phyloP scores from a whole-genome alignment of 2,113 vertebrate genomes.

The Scatophagus argus region DNA sequence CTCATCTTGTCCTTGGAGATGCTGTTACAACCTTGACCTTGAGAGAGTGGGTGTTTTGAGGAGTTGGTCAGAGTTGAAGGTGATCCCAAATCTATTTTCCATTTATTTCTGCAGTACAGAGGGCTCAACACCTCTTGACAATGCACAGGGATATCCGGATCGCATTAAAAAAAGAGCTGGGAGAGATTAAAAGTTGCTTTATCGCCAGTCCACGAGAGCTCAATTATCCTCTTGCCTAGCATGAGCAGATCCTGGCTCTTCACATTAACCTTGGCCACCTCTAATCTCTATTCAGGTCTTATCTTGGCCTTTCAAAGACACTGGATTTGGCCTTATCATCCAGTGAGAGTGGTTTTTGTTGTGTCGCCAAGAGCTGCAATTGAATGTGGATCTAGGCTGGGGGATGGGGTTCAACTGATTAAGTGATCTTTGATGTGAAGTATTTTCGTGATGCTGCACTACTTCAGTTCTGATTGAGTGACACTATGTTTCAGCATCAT shows the following conservation, averaged over 20 bases:
- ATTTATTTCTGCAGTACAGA: constrained; percentile 14
- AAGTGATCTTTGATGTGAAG: constrained; percentile 22
- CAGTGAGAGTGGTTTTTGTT: constrained; percentile 31
- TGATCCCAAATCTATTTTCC: constrained; percentile 38
- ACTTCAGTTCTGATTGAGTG: not conserved
- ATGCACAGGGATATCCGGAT: constrained; percentile 43
- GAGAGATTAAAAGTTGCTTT: constrained; percentile 68
- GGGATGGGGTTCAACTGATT: not conserved
- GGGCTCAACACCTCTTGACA: constrained; percentile 33
- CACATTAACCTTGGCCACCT: constrained; percentile 69
- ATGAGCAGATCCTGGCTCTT: constrained; percentile 48
- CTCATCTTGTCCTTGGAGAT: constrained; percentile 15
- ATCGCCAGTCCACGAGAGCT: constrained; percentile 50
- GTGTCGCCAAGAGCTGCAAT: constrained; percentile 45
- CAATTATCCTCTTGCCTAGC: constrained; percentile 60
- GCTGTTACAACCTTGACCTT: constrained; percentile 46
- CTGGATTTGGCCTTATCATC: constrained; percentile 51
- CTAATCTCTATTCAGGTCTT: constrained; percentile 57
- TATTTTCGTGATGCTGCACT: constrained; percentile 12
- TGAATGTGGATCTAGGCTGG: constrained; percentile 36
- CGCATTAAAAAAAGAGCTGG: constrained; percentile 36
- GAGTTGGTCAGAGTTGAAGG: constrained; percentile 30
- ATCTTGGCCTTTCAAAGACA: constrained; percentile 64
- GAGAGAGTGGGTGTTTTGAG: not conserved
- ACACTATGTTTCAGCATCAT: not conserved